A percentile compares a stretch with the other conserved stretches of the same genome.
Evolutionary conservation across 2,113 vertebrate species (phyloP).

Genomic region (Raja brachyura): DNA sequence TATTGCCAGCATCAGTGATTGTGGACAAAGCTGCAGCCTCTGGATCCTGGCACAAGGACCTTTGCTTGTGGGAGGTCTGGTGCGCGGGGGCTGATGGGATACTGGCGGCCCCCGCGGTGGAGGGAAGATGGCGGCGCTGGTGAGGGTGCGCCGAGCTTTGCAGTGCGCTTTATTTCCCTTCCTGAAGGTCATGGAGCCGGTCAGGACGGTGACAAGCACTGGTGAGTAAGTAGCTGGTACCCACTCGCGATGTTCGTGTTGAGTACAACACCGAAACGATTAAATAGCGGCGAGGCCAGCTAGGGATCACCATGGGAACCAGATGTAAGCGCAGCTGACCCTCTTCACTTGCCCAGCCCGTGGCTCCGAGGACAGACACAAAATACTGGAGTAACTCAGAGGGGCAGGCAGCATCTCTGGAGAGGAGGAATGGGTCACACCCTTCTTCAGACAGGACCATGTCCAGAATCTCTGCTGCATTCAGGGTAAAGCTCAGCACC

Average conservation of each 20-base stretch:
- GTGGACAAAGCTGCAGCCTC: too few relatives aligned
- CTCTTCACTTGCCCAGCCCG: background rate
- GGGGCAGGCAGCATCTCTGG: too few relatives aligned
- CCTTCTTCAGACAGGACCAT: too few relatives aligned
- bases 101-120: background rate
- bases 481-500: too few relatives aligned
- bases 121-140: constrained; percentile 16
- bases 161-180: background rate
- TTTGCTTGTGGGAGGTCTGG: too few relatives aligned
- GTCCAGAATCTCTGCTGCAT: too few relatives aligned
- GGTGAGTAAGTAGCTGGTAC: background rate
- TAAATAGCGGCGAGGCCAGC: background rate
- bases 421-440: too few relatives aligned
- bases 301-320: background rate
- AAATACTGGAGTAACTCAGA: too few relatives aligned
- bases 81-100: background rate
- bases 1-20: too few relatives aligned
- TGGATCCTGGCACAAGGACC: too few relatives aligned
- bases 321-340: background rate
- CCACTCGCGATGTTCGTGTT: too few relatives aligned
- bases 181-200: background rate
- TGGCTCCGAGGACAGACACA: background rate
- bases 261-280: background rate
- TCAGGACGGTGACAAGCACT: background rate
- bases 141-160: background rate